Base-by-base conservation (phyloP, 2,797 vertebrate species). In the Eurystomus glaucurus region DNA sequence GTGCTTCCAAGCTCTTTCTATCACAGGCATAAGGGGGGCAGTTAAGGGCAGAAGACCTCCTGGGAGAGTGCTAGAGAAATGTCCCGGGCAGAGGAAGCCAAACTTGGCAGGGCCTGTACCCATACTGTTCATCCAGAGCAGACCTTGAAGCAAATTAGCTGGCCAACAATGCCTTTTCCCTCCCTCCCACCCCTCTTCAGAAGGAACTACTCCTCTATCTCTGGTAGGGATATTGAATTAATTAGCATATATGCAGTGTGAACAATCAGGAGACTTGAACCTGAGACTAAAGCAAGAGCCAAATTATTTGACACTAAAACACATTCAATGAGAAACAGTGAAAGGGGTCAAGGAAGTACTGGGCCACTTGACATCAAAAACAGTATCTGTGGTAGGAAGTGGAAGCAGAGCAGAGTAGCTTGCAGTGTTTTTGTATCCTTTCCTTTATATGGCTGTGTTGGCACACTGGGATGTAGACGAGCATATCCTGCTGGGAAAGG, bases 401-500 rank as follows among this genome's bases (percentile, higher is more conserved):
- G 51, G 91, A 79, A 94, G 83, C 88, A 50, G 74, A 92, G 85
- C 70, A 80, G 79, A 90, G 92, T 11, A 60, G 84, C 75, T 89
- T 41, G 71, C 84, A 88, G 81, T 57, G 85, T 79, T 96, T 96
- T 94, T 96, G 55, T 93, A 72, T 66, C 85, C 93, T 45, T 92
- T 78, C 61, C 93, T 96, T 97, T 97, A 62, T 93, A 84, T 3
- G 74, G 85, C 79, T 93, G 50, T 86, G 89, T 28, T 97, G 95
- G 97, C 97, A 96, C 94, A 83, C 77, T 21, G 75, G 88, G 89
- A 91, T 60, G 88, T 85, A 93, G 90, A 90, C 61, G 1, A 97
- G 83, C 72, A 95, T 93, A 80, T 96, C 96, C 94, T 90, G 95
- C 95, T 95, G 96, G 82, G 96, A 94, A 96, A 95, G 93, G 94